These are phyloP conservation scores for Thamnaconus septentrionalis DNA, from an alignment of 2,113 vertebrate species.

Conservation along the genomic window DNA sequence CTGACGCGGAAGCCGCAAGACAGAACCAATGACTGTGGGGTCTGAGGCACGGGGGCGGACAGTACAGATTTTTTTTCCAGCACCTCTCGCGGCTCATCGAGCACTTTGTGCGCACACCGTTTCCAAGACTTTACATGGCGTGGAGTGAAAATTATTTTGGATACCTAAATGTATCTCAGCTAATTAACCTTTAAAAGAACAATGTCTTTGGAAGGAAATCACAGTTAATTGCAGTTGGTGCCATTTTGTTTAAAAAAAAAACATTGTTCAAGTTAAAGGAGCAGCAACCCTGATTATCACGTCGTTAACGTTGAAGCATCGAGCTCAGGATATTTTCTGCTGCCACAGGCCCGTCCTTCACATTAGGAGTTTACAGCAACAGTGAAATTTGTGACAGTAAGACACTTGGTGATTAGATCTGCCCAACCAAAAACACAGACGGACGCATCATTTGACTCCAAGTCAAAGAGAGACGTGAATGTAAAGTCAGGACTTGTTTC, in stretches of 20 bases:
- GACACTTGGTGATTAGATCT: too few relatives aligned
- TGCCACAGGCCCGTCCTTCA: neutral
- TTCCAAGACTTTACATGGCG: slow-evolving; percentile 16
- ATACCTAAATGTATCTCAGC: neutral
- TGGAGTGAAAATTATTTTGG: slow-evolving; percentile 1
- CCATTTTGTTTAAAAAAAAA: neutral
- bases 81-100: slow-evolving; percentile 16
- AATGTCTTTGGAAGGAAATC: slow-evolving; percentile 1
- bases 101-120: slow-evolving; percentile 37
- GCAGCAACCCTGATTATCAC: too few relatives aligned
- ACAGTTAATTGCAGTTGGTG: slow-evolving; percentile 6
- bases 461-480: neutral
- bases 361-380: too few relatives aligned
- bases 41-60: slow-evolving; percentile 70
- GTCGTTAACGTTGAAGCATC: neutral
- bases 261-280: too few relatives aligned
- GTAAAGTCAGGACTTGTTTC: slow-evolving; percentile 12
- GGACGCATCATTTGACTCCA: too few relatives aligned
- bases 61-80: neutral
- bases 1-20: slow-evolving; percentile 83
- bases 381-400: too few relatives aligned
- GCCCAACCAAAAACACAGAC: too few relatives aligned
- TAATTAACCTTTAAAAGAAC: neutral
- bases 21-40: slow-evolving; percentile 80
- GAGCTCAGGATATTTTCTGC: slow-evolving; percentile 26